A percentile compares a stretch with the other conserved stretches of the same genome.
Conservation (phyloP, 2,888 invertebrate genomes). For the Aphodius sticticus region DNA sequence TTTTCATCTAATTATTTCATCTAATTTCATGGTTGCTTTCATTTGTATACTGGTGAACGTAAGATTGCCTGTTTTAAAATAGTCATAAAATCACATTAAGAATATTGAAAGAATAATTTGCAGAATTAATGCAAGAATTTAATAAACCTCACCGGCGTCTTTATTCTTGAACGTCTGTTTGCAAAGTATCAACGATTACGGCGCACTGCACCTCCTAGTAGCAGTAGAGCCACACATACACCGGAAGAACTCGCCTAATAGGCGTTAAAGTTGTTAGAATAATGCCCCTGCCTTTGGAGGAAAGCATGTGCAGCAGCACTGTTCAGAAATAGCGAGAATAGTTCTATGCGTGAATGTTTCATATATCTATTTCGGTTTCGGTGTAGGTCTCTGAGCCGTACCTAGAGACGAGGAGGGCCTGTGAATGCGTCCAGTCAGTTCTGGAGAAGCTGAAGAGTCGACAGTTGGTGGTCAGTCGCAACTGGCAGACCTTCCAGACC, state of each 20-base stretch:
- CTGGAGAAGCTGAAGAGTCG: conserved; percentile 72
- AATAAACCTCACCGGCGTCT: not conserved
- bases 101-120: not conserved
- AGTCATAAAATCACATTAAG: no score
- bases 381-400: conserved; percentile 71
- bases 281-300: not conserved
- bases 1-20: no score
- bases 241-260: conserved; percentile 4
- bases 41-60: no score
- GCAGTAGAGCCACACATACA: not conserved
- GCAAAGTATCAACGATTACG: not conserved
- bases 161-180: not conserved
- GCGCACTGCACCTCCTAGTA: not conserved
- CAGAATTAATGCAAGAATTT: not conserved
- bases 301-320: conserved; percentile 17
- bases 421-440: conserved; percentile 72
- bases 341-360: not conserved
- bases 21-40: no score
- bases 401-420: conserved; percentile 72
- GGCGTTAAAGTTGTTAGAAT: not conserved
- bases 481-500: conserved; percentile 76
- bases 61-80: no score
- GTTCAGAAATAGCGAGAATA: conserved; percentile 13
- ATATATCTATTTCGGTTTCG: conserved; percentile 46
- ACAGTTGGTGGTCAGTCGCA: conserved; percentile 70